Conservation (phyloP, 1,140 invertebrate species). For the Habropoda laboriosa region DNA sequence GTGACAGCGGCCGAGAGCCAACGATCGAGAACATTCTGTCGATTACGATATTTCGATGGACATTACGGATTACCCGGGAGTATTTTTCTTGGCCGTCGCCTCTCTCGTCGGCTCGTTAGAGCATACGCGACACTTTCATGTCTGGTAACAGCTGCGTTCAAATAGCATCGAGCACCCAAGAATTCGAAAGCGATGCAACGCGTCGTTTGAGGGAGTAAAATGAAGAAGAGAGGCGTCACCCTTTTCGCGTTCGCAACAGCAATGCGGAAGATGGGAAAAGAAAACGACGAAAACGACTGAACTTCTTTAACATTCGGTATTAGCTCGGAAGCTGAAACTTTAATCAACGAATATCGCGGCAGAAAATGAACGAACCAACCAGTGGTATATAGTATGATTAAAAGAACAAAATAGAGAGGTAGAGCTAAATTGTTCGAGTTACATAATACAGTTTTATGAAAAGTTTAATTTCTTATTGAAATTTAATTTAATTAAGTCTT, state of each 20-base stretch:
- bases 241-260: not conserved
- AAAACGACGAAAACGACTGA: conserved; percentile 10
- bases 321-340: not conserved
- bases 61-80: not conserved
- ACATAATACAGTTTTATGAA: not conserved
- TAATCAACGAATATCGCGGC: not conserved
- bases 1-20: too few species aligned
- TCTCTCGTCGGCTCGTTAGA: conserved; percentile 37
- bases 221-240: conserved; percentile 46
- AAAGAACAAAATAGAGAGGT: not conserved
- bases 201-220: conserved; percentile 56
- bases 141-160: conserved; percentile 74
- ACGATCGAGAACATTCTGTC: not conserved
- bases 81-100: not conserved
- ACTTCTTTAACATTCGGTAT: not conserved
- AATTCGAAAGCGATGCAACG: conserved; percentile 76
- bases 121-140: conserved; percentile 12
- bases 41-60: conserved; percentile 24
- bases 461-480: not conserved
- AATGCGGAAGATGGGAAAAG: conserved; percentile 54
- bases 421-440: too few species aligned
- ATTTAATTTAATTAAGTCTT: not conserved
- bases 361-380: not conserved
- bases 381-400: not conserved
- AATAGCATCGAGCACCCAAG: conserved; percentile 69